Evolutionary conservation across 2,888 invertebrate genomes (phyloP), one percentile per base, ranked within the genome.

Genomic region (Dromius quadrimaculatus): DNA sequence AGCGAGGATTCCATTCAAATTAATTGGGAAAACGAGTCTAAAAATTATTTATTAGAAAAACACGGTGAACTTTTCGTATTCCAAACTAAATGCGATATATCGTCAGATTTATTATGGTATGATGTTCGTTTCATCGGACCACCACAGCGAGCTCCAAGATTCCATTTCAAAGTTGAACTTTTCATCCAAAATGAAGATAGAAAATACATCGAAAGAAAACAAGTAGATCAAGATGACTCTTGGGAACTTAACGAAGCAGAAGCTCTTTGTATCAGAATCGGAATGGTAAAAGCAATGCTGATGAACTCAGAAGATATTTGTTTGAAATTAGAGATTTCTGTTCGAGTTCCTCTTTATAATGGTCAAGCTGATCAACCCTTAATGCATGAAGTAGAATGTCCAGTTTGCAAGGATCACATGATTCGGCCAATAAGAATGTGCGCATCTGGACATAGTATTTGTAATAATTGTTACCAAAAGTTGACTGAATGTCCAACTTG

Each of bases 351-450:
- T 15, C 22, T 68, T 13, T 68, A 68, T 43, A 68, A 68, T 36
- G 68, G 68, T 1, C 17, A 68, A 11, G 32, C 59, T 17, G 68
- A 68, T 6, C 22, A 38, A 23, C 43, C 68, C 11, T 28, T 68
- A 4, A 59, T 59, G 68, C 68, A 43, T 13, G 68, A 68, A 38
- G 57, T 68, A 34, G 68, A 68, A 32, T 68, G 68, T 43, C 68
- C 68, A 3, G 68, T 68, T 8, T 68, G 68, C 45, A 68, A 68
- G 20, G 68, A 57, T 36, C 68, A 68, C 6, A 68, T 68, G 68
- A 43, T 68, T 32, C 41, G 57, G 13, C 68, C 68, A 15, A 68
- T 68, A 5, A 20, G 57, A 17, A 68, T 68, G 68, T 68, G 68
- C 13, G 20, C 22, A 28, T 41, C 41, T 1, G 68, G 68, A 15